These are phyloP conservation scores for Pocillopora grandis DNA, from an alignment of 92 coral and sea anemone species.

Conservation along the genomic window DNA sequence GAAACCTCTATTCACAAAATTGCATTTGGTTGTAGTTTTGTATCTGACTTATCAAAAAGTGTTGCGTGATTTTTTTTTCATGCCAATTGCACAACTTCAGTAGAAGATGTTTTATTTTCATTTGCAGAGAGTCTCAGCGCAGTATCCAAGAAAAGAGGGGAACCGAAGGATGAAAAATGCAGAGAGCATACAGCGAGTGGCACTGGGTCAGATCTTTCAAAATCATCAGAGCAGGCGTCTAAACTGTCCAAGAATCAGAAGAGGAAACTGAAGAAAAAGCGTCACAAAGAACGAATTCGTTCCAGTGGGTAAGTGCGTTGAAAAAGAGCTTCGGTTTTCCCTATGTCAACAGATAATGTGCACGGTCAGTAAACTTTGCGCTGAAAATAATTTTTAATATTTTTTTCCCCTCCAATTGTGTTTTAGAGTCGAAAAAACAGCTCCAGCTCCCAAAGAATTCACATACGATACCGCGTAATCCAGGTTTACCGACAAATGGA, in stretches of 20 bases:
- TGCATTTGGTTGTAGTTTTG: no score
- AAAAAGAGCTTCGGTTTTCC: neutral
- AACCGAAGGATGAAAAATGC: neutral
- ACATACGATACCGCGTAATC: conserved; percentile 36
- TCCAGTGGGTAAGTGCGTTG: conserved; percentile 6
- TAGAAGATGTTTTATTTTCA: neutral
- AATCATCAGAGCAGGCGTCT: neutral
- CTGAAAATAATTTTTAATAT: neutral
- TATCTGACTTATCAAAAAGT: no score
- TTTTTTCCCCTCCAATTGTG: neutral
- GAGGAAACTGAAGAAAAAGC: conserved; percentile 69
- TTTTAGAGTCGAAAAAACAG: conserved; percentile 14
- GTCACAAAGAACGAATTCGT: conserved; percentile 46
- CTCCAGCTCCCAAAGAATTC: conserved; percentile 31
- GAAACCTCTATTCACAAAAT: no score
- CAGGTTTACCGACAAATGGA: no score
- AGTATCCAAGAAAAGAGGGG: neutral
- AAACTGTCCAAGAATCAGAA: conserved; percentile 57
- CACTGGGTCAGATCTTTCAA: conserved; percentile 13
- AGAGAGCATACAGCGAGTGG: neutral
- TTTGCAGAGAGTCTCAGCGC: neutral
- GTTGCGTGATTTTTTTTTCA: no score
- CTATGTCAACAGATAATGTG: neutral
- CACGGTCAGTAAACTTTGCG: neutral
- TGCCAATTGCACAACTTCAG: no score